Percentiles rank a stretch among this genome's conserved stretches.
These are phyloP conservation scores for Tyrophagus putrescentiae DNA, from an alignment of 1,140 invertebrate genomes.

Conservation along the genomic window DNA sequence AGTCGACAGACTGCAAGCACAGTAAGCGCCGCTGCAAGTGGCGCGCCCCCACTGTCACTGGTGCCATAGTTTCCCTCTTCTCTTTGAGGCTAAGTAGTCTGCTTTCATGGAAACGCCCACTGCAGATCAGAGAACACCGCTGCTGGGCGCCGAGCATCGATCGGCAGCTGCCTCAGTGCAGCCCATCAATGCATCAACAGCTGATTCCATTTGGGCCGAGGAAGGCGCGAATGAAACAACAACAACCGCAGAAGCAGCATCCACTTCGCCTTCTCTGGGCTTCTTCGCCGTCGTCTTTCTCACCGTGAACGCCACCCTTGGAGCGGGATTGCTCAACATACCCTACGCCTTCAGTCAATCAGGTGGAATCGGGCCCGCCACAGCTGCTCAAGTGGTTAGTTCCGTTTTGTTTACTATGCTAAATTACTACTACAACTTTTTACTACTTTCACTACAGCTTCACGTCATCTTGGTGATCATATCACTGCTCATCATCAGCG, in stretches of 20 bases:
- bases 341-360: conserved; percentile 49
- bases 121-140: too few relatives aligned
- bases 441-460: conserved; percentile 32
- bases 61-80: too few relatives aligned
- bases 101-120: too few relatives aligned
- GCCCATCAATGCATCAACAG: not conserved
- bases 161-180: not conserved
- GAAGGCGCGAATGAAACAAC: not conserved
- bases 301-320: conserved; percentile 52
- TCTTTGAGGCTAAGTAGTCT: too few relatives aligned
- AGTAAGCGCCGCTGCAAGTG: too few relatives aligned
- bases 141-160: not conserved
- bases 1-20: too few relatives aligned
- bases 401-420: not conserved
- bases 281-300: conserved; percentile 45
- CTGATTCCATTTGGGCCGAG: not conserved
- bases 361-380: conserved; percentile 44
- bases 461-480: conserved; percentile 44
- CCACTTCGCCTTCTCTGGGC: too few relatives aligned
- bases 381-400: conserved; percentile 41
- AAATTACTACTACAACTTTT: conserved; percentile 5
- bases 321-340: conserved; percentile 53
- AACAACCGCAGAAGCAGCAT: not conserved
- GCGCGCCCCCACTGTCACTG: too few relatives aligned
- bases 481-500: conserved; percentile 45